phyloP scores from a whole-genome alignment of 2,888 invertebrate species.

The Pogonocherus hispidulus region DNA sequence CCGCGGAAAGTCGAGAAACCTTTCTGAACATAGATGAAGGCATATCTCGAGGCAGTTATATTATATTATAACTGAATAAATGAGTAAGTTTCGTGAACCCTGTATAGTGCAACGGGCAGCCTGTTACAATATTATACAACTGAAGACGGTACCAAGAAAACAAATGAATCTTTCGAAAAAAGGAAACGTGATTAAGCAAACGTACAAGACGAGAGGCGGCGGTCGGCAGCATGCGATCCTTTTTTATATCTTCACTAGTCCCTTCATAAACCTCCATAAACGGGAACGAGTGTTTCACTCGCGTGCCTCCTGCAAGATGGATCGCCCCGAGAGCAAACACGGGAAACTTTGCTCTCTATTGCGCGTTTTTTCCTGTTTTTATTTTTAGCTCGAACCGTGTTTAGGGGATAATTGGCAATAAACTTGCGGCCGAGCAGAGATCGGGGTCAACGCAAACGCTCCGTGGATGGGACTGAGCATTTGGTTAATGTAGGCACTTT shows the following conservation, averaged over 20 bases:
- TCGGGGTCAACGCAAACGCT: slow-evolving; percentile 6
- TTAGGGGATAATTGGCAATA: slow-evolving; percentile 31
- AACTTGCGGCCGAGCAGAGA: slow-evolving; percentile 6
- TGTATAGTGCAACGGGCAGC: too few relatives aligned
- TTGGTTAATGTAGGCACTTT: slow-evolving; percentile 12
- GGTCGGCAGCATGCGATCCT: slow-evolving; percentile 31
- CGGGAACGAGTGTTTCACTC: slow-evolving; percentile 30
- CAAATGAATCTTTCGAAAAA: slow-evolving; percentile 42
- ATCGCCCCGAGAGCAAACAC: slow-evolving; percentile 33
- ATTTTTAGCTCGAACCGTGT: slow-evolving; percentile 21
- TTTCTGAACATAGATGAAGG: too few relatives aligned
- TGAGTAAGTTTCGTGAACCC: too few relatives aligned
- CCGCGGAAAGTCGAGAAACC: too few relatives aligned
- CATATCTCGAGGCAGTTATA: too few relatives aligned
- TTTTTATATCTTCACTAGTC: background rate
- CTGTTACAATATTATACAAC: too few relatives aligned
- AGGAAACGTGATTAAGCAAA: slow-evolving; percentile 48
- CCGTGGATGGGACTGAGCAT: slow-evolving; percentile 1
- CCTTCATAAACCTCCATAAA: slow-evolving; percentile 27
- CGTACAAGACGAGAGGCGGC: slow-evolving; percentile 37
- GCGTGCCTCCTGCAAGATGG: slow-evolving; percentile 22
- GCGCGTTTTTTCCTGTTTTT: slow-evolving; percentile 17
- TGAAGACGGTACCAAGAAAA: too few relatives aligned
- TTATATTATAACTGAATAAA: too few relatives aligned
- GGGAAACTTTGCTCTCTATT: slow-evolving; percentile 26